Evolutionary conservation across 2,797 vertebrate species (phyloP), one percentile per base, ranked within the genome.

Genomic region (Anguilla marmorata): DNA sequence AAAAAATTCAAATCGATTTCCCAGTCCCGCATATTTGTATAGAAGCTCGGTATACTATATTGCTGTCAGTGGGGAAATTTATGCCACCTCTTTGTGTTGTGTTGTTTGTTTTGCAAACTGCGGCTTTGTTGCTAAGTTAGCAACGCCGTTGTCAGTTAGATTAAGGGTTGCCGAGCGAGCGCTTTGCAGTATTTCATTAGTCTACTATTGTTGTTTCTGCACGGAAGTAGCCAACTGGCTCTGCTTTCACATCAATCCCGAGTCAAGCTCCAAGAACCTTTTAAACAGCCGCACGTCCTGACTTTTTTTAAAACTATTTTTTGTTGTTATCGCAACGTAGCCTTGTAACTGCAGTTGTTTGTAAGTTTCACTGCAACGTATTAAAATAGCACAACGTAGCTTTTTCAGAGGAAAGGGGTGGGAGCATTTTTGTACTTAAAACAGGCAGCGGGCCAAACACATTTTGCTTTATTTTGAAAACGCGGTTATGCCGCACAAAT

Each of bases 1-100:
- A 27, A 37, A 86, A 85, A 54, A 16, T 79, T 86, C 84, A 82
- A 54, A 88, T 76, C 63, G 84, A 85, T 85, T 85, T 79, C 50
- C 84, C 84, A 85, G 60, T 50, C n/a, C n/a, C 33, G 30, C 33
- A 48, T 85, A 30, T 85, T 85, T 12, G 24, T 33, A 83, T 52
- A 83, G 41, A 48, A 82, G 48, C 21, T 82, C 79, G 41, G 33
- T 82, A 48, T n/a, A 48, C 41, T 52, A 52, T 52, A 52, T 83
- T 76, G 30, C 50, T 52, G 80, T 50, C 80, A 48, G n/a, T 48
- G 4, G 74, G 3, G 79, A 48, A 41, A 82, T 19, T 2, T 24
- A 4, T 60, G 76, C n/a, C 21, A 27, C 83, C 54, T n/a, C 16
- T 87, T 87, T 83, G 30, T 63, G 60, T 41, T 58, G 74, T 16